Evolutionary conservation across 1,140 invertebrate genomes (phyloP).

Genomic region (Platyscapa corneri): DNA sequence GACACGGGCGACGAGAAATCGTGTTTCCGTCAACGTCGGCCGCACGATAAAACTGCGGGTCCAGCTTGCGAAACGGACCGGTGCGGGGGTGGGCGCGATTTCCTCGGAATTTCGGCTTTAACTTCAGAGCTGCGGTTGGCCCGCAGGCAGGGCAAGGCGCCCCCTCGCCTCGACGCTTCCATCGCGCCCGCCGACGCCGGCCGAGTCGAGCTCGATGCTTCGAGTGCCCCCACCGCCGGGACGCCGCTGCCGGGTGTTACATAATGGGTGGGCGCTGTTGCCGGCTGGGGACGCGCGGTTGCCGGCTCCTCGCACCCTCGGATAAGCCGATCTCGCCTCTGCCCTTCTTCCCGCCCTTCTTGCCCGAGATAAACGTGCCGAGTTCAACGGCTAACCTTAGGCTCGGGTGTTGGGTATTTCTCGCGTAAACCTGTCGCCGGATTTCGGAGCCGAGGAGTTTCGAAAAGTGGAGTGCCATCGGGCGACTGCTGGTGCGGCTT

Average conservation of each 20-base stretch:
- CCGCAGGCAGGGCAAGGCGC: constrained; percentile 25
- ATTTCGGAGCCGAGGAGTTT: background rate
- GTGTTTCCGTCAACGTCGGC: too few species aligned
- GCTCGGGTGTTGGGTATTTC: background rate
- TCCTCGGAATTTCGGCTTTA: constrained; percentile 57
- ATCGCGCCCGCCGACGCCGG: background rate
- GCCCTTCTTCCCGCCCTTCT: background rate
- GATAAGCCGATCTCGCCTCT: background rate
- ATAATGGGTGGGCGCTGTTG: constrained; percentile 71
- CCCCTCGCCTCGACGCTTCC: background rate
- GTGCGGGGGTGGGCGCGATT: background rate
- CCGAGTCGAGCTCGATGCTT: background rate
- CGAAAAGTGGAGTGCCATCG: background rate
- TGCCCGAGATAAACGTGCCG: background rate
- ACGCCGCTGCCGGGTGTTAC: constrained; percentile 71
- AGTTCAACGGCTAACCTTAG: background rate
- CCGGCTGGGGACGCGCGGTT: constrained; percentile 56
- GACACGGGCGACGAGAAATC: too few species aligned
- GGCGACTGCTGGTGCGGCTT: constrained; percentile 29
- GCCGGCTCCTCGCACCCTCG: constrained; percentile 9
- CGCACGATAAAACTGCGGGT: background rate
- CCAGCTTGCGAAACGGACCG: background rate
- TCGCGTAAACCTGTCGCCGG: too few species aligned
- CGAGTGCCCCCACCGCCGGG: constrained; percentile 58
- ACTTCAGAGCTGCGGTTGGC: constrained; percentile 48